Evolutionary conservation across 1,140 invertebrate genomes (phyloP).

Genomic region (Rhynchophorus ferrugineus): DNA sequence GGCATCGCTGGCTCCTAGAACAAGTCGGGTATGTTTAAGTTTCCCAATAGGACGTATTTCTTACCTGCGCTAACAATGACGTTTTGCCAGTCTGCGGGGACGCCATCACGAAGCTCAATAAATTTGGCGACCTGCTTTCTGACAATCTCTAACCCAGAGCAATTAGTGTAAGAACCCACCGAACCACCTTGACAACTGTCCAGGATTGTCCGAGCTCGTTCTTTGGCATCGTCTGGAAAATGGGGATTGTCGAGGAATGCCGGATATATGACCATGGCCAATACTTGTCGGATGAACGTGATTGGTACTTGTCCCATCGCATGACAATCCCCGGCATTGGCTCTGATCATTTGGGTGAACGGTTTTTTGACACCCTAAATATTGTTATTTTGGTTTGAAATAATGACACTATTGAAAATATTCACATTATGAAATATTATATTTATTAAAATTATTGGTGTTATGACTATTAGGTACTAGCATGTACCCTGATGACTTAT

Average conservation of each 20-base stretch:
- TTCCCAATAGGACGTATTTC: background rate
- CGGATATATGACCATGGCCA: constrained; percentile 73
- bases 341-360: constrained; percentile 92
- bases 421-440: no score
- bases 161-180: constrained; percentile 89
- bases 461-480: no score
- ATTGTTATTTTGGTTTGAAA: no score
- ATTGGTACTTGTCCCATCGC: constrained; percentile 94
- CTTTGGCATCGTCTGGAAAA: constrained; percentile 82
- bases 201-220: constrained; percentile 67
- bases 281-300: constrained; percentile 69
- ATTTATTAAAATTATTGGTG: no score
- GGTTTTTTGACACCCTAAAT: constrained; percentile 64
- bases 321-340: constrained; percentile 98
- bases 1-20: constrained; percentile 66
- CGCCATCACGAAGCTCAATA: constrained; percentile 78
- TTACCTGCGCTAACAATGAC: constrained; percentile 86
- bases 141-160: constrained; percentile 88
- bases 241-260: constrained; percentile 62
- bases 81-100: constrained; percentile 67
- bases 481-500: no score
- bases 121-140: constrained; percentile 83
- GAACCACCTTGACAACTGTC: constrained; percentile 64
- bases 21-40: constrained; percentile 27
- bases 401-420: no score